phyloP scores from a whole-genome alignment of 1,140 invertebrate species.

The Pseudomyrmex flavicornis region DNA sequence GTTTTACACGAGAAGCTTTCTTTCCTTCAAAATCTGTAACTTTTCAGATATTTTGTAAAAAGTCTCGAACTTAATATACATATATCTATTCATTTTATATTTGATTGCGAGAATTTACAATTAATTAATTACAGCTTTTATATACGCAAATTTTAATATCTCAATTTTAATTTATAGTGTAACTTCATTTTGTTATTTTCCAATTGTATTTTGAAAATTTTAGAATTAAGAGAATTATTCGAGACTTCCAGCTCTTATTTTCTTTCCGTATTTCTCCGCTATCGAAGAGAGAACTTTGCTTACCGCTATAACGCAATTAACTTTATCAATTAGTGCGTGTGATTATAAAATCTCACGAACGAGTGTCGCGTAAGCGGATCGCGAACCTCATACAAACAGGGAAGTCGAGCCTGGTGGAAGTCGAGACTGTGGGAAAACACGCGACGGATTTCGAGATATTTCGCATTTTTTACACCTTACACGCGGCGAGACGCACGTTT shows the following conservation, averaged over 20 bases:
- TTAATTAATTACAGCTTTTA: too few species aligned
- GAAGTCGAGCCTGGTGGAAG: not conserved
- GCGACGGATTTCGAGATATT: conserved; percentile 18
- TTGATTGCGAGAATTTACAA: too few species aligned
- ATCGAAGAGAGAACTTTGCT: not conserved
- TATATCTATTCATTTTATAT: too few species aligned
- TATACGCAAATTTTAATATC: too few species aligned
- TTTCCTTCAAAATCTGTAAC: too few species aligned
- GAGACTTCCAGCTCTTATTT: not conserved
- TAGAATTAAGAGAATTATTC: too few species aligned
- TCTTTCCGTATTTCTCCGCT: not conserved
- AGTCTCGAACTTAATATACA: too few species aligned
- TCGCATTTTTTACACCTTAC: conserved; percentile 25
- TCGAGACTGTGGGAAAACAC: conserved; percentile 11
- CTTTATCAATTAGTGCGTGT: conserved; percentile 52
- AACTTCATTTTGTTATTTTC: not conserved
- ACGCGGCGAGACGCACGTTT: not conserved
- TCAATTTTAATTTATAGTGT: too few species aligned
- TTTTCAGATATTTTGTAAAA: too few species aligned
- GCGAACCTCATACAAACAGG: not conserved
- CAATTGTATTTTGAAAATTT: not conserved
- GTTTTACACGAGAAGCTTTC: too few species aligned
- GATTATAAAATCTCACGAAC: conserved; percentile 60
- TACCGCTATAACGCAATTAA: conserved; percentile 64
- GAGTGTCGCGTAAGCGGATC: conserved; percentile 29